phyloP scores from a whole-genome alignment of 2,113 vertebrate species.

The Malurus elegans region DNA sequence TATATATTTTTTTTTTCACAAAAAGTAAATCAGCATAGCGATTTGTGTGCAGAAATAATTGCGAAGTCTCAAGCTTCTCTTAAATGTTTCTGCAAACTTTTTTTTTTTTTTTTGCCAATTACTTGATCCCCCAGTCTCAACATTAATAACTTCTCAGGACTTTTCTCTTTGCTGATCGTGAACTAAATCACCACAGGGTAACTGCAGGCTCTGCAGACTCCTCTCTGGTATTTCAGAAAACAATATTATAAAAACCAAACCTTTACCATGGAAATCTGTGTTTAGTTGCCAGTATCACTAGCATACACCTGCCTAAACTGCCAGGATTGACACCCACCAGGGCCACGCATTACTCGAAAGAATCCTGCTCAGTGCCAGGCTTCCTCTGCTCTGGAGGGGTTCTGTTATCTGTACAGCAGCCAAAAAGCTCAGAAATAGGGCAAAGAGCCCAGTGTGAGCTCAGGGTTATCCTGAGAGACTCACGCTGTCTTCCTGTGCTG shows the following conservation, averaged over 20 bases:
- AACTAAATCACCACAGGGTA: neutral
- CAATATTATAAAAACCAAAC: rapidly evolving
- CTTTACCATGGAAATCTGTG: neutral
- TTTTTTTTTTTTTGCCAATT: neutral
- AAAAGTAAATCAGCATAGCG: neutral
- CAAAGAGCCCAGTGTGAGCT: neutral
- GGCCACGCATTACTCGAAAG: neutral
- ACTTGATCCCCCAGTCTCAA: neutral
- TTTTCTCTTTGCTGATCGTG: neutral
- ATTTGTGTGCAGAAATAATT: neutral
- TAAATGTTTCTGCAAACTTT: neutral
- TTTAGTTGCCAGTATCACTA: neutral
- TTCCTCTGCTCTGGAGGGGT: neutral
- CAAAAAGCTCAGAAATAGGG: constrained; percentile 20
- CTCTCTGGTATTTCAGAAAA: neutral
- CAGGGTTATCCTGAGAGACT: neutral
- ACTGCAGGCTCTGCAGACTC: neutral
- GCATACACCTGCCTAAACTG: neutral
- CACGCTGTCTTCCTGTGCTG: neutral
- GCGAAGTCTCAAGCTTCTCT: neutral
- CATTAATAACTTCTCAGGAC: neutral
- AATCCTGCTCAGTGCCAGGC: constrained; percentile 6
- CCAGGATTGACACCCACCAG: neutral
- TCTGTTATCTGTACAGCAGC: neutral
- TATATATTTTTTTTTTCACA: too few relatives aligned